Evolutionary conservation across 2,888 invertebrate genomes (phyloP).

Genomic region (Lissocephala sabroskyi): DNA sequence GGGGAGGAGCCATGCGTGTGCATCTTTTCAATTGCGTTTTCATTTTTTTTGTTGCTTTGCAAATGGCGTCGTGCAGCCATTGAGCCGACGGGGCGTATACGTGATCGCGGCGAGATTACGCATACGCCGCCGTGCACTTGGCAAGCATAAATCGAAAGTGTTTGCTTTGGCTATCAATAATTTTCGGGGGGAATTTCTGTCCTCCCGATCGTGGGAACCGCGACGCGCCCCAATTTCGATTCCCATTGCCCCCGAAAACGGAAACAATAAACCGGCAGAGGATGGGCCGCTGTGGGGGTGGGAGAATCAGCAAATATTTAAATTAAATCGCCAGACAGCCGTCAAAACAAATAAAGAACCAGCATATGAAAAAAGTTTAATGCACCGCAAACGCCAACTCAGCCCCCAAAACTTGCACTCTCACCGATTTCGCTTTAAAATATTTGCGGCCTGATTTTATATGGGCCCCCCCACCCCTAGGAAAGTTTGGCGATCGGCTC

Average conservation of each 20-base stretch:
- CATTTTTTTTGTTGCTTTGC: constrained; percentile 12
- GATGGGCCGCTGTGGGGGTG: too few relatives aligned
- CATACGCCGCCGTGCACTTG: constrained; percentile 26
- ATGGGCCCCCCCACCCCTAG: too few relatives aligned
- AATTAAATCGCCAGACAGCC: constrained; percentile 46
- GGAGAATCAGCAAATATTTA: constrained; percentile 18
- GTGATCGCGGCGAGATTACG: constrained; percentile 26
- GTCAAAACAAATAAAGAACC: constrained; percentile 16
- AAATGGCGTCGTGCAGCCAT: too few relatives aligned
- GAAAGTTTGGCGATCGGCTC: neutral
- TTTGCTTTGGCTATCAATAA: constrained; percentile 13
- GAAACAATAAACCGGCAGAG: too few relatives aligned
- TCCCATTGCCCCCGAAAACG: too few relatives aligned
- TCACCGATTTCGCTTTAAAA: too few relatives aligned
- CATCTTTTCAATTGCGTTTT: constrained; percentile 12
- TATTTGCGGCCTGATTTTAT: too few relatives aligned
- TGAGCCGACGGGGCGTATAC: constrained; percentile 28
- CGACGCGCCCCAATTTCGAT: too few relatives aligned
- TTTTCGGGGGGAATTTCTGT: too few relatives aligned
- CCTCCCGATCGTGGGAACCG: too few relatives aligned
- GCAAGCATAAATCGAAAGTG: constrained; percentile 51
- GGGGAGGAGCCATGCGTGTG: constrained; percentile 26
- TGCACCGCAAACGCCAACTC: too few relatives aligned
- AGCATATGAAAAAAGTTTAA: constrained; percentile 17
- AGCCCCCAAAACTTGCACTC: too few relatives aligned